A percentile compares a stretch with the other conserved stretches of the same genome.
Conservation (phyloP, 2,113 vertebrate genomes). For the Heterotis niloticus region DNA sequence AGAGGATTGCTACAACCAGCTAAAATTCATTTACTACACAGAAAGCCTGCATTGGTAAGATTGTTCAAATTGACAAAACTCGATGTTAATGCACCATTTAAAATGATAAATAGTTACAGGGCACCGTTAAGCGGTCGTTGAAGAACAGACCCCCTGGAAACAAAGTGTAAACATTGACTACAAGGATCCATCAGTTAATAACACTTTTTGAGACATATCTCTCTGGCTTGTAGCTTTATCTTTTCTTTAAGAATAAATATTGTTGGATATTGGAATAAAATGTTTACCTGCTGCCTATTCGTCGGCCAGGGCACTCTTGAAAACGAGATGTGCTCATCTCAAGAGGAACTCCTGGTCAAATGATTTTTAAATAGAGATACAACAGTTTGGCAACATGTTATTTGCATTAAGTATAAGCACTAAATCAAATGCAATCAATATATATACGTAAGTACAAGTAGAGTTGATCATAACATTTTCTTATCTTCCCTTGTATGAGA, state of each 20-base stretch:
- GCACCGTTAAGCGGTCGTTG: no score
- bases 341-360: slow-evolving; percentile 79
- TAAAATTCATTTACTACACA: no score
- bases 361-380: slow-evolving; percentile 76
- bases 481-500: slow-evolving; percentile 71
- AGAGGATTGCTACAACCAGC: no score
- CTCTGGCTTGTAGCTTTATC: slow-evolving; percentile 25
- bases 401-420: slow-evolving; percentile 69
- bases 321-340: slow-evolving; percentile 81
- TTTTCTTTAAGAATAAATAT: slow-evolving; percentile 50
- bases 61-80: no score
- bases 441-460: slow-evolving; percentile 68
- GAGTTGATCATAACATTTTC: slow-evolving; percentile 68
- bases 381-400: slow-evolving; percentile 72
- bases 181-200: not conserved
- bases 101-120: no score
- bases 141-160: no score
- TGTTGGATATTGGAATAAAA: slow-evolving; percentile 62
- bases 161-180: no score
- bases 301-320: slow-evolving; percentile 78
- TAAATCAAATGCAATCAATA: slow-evolving; percentile 69
- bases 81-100: no score
- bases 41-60: no score
- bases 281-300: slow-evolving; percentile 77
- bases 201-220: slow-evolving; percentile 18